Evolutionary conservation across 2,888 invertebrate genomes (phyloP).

Genomic region (Panorpa germanica): DNA sequence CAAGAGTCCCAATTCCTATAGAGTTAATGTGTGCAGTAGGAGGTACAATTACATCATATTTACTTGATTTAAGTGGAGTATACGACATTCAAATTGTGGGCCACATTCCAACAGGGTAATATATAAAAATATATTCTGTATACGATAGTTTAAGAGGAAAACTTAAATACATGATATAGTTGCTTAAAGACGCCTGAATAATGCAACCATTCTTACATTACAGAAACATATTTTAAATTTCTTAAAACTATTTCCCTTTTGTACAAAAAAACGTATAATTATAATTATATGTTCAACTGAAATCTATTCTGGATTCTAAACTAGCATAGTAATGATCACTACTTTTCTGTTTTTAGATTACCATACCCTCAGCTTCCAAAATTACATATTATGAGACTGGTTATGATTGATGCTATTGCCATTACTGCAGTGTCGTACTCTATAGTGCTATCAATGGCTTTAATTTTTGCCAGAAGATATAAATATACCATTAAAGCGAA

Average conservation of each 20-base stretch:
- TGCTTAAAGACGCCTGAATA: too few relatives aligned
- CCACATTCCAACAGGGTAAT: slow-evolving; percentile 45
- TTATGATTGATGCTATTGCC: slow-evolving; percentile 39
- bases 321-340: slow-evolving; percentile 6
- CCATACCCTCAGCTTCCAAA: slow-evolving; percentile 37
- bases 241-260: neutral
- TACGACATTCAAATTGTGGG: slow-evolving; percentile 39
- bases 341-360: slow-evolving; percentile 24
- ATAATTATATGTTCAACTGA: neutral
- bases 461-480: slow-evolving; percentile 51
- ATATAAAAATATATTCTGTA: too few relatives aligned
- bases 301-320: too few relatives aligned
- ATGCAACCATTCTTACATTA: too few relatives aligned
- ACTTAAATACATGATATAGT: too few relatives aligned
- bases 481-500: slow-evolving; percentile 50
- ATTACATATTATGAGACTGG: slow-evolving; percentile 29
- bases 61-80: slow-evolving; percentile 27
- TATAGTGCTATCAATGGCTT: slow-evolving; percentile 52
- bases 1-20: slow-evolving; percentile 50
- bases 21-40: slow-evolving; percentile 51
- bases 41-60: slow-evolving; percentile 44
- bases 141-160: too few relatives aligned
- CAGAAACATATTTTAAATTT: too few relatives aligned
- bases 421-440: slow-evolving; percentile 55
- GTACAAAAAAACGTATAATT: neutral